Evolutionary conservation across 2,888 invertebrate species (phyloP).

Genomic region (Eristalis intricaria): DNA sequence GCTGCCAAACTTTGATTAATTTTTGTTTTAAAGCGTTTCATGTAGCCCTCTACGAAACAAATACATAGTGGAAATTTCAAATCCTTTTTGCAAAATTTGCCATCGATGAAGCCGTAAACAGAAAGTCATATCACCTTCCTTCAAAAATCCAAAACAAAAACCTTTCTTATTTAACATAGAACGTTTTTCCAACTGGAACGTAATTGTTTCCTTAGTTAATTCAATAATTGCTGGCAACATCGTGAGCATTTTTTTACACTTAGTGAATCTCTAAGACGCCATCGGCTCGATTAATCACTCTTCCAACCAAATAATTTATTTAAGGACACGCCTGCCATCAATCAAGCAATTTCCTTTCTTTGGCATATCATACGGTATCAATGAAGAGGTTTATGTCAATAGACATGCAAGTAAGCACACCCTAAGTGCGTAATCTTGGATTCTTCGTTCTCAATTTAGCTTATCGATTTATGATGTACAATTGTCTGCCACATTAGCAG

Average conservation of each 20-base stretch:
- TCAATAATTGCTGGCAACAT: background rate
- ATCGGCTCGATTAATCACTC: constrained; percentile 20
- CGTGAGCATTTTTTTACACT: background rate
- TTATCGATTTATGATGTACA: constrained; percentile 4
- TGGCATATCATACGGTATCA: constrained; percentile 3
- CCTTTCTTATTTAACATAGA: too few relatives aligned
- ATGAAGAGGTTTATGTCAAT: constrained; percentile 25
- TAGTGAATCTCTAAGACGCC: background rate
- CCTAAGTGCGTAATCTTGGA: background rate
- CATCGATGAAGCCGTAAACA: too few relatives aligned
- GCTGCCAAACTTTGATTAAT: too few relatives aligned
- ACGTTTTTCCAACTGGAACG: too few relatives aligned
- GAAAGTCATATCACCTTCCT: too few relatives aligned
- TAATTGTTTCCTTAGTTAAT: too few relatives aligned
- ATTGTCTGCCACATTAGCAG: background rate
- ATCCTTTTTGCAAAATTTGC: too few relatives aligned
- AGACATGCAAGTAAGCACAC: constrained; percentile 2
- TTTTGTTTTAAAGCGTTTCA: too few relatives aligned
- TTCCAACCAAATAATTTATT: constrained; percentile 10
- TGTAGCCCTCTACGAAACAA: too few relatives aligned
- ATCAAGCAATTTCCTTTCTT: constrained; percentile 15
- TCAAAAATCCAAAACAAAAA: too few relatives aligned
- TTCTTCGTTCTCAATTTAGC: background rate
- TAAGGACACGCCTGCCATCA: constrained; percentile 19
- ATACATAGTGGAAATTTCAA: too few relatives aligned